Percentiles rank a stretch among this genome's conserved stretches.
Conservation (phyloP, 1,140 invertebrate species). For the Apocrypta bakeri region DNA sequence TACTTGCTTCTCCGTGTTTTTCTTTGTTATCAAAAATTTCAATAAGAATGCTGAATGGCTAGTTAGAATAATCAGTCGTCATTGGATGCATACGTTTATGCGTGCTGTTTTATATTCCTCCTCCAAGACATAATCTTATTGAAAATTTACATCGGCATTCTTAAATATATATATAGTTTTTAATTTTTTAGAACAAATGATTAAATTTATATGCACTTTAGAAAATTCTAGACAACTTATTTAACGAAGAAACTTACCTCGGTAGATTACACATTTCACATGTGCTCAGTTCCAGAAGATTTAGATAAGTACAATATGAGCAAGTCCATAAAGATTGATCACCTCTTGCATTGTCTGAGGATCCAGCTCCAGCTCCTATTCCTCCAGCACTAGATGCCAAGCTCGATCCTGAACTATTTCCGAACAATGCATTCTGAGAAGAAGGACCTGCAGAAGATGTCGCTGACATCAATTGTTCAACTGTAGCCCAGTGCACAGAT, state of each 20-base stretch:
- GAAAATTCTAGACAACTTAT: background rate
- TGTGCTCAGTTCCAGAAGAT: slow-evolving; percentile 80
- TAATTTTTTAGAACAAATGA: slow-evolving; percentile 48
- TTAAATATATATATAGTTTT: slow-evolving; percentile 46
- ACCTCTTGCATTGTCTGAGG: slow-evolving; percentile 59
- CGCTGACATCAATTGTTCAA: slow-evolving; percentile 88
- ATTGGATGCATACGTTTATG: slow-evolving; percentile 50
- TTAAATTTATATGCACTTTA: background rate
- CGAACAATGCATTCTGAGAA: slow-evolving; percentile 61
- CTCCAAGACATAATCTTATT: slow-evolving; percentile 39
- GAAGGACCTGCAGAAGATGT: slow-evolving; percentile 72
- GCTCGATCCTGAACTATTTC: slow-evolving; percentile 57
- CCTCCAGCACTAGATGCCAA: slow-evolving; percentile 57
- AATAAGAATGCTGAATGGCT: slow-evolving; percentile 52
- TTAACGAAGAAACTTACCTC: slow-evolving; percentile 73
- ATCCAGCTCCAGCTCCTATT: slow-evolving; percentile 59
- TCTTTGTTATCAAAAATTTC: slow-evolving; percentile 52
- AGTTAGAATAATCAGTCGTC: slow-evolving; percentile 57
- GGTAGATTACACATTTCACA: slow-evolving; percentile 97
- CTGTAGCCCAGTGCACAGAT: slow-evolving; percentile 90
- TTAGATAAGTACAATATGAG: slow-evolving; percentile 94
- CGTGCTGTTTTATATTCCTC: slow-evolving; percentile 28
- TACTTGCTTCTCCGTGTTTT: slow-evolving; percentile 46
- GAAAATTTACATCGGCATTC: slow-evolving; percentile 56
- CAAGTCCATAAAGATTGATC: slow-evolving; percentile 87